A percentile compares a stretch with the other conserved stretches of the same genome.
Evolutionary conservation across 2,797 vertebrate species (phyloP).

Genomic region (Myioborus melanocephalus): DNA sequence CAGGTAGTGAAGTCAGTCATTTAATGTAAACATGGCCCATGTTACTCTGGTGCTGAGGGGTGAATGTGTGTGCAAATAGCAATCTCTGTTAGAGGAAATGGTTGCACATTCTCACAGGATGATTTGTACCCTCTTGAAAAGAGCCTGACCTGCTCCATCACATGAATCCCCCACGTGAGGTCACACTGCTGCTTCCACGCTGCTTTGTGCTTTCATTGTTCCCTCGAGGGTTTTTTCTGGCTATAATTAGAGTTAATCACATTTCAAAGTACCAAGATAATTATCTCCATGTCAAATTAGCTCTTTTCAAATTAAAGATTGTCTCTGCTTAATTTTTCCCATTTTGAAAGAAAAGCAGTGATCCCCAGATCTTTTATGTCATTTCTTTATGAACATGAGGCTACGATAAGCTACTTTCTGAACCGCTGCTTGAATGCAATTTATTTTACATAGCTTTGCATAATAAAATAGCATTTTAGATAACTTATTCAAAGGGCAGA

Average conservation of each 20-base stretch:
- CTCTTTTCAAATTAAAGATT: conserved; percentile 53
- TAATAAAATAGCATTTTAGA: conserved; percentile 76
- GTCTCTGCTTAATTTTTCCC: conserved; percentile 42
- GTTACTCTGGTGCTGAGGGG: not conserved
- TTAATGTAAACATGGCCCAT: rapidly evolving
- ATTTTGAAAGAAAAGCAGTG: conserved; percentile 20
- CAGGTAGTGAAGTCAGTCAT: not conserved
- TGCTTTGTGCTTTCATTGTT: conserved; percentile 15
- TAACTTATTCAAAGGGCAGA: conserved; percentile 73
- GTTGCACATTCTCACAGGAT: not conserved
- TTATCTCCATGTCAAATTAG: conserved; percentile 43
- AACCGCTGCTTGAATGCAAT: conserved; percentile 71
- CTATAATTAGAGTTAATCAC: conserved; percentile 41
- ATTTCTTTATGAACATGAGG: conserved; percentile 66
- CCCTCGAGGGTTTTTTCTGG: not conserved
- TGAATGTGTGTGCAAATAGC: not conserved
- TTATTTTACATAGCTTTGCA: conserved; percentile 78
- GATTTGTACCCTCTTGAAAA: not conserved
- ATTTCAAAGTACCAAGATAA: conserved; percentile 54
- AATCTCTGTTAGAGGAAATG: not conserved
- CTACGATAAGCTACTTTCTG: conserved; percentile 75
- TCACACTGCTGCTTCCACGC: not conserved
- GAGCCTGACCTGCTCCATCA: not conserved
- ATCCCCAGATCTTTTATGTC: conserved; percentile 45
- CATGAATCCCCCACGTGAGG: not conserved